Base-by-base conservation (phyloP, 2,113 vertebrate species). In the Orthochromis indermauri region DNA sequence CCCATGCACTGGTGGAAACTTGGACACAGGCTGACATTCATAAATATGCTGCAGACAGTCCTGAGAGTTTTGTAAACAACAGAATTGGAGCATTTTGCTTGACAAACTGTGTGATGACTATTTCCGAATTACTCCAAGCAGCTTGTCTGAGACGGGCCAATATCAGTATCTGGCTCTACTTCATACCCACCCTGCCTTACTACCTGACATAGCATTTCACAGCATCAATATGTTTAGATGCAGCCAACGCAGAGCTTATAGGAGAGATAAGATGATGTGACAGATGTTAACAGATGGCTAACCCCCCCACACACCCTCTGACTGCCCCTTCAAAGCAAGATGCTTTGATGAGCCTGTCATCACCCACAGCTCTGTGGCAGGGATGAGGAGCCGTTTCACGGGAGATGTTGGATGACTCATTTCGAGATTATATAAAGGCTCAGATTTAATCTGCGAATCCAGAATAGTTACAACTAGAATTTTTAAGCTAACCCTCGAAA, bases 231-330 rank as follows among this genome's bases (percentile, higher is more conserved):
- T 31, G 19, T 63, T 33, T 9, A 79, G 40, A 78, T 47, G 61
- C n/a, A 73, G 26, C 8, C n/a, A 51, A 5, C 13, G 19, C 49
- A 59, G 35, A 68, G 33, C 3, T 53, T 54, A 73, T 2, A 19
- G 26, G 8, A 35, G 6, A 9, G 17, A 24, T 9, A 53, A 19
- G 28, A 21, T 81, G 80, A 53, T 24, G 47, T 19, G 37, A 78
- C 68, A 86, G 53, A 80, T 54, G 80, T 79, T 88, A 78, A 91
- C 47, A 49, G 40, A 73, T 87, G 90, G 83, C 85, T 82, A 66
- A 5, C 51, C 53, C 85, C 33, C 61, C 1, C 61, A 16, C 42
- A 47, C 40, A 47, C 24, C 24, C 26, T 31, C 45, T 78, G 24
- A 78, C 24, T 51, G 45, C 26, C 26, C 68, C 4, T 37, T 80